Conservation (phyloP, 1,140 invertebrate genomes). For the Caenorhabditis remanei region DNA sequence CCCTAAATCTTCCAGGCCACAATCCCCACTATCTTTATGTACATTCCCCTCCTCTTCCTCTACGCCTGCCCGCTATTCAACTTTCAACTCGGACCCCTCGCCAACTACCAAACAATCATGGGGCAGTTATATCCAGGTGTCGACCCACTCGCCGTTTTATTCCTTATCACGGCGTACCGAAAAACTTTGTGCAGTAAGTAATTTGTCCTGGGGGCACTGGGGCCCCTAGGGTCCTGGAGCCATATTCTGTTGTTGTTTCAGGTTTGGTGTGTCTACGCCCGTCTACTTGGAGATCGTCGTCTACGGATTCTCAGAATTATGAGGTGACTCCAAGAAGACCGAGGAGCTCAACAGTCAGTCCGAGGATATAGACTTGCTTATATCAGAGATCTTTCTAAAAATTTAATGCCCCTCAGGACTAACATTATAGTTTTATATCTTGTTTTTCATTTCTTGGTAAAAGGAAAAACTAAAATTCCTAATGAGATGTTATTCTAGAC, state of each 20-base stretch:
- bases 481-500: background rate
- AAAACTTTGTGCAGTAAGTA: background rate
- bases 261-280: background rate
- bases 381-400: too few species aligned
- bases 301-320: slow-evolving; percentile 7
- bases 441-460: too few species aligned
- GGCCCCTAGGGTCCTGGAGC: too few species aligned
- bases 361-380: background rate
- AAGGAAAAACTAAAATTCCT: too few species aligned
- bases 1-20: background rate
- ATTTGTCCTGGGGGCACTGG: background rate
- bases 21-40: background rate
- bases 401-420: background rate
- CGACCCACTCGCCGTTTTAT: background rate
- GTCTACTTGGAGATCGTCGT: background rate
- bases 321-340: background rate
- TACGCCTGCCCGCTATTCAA: background rate
- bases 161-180: background rate
- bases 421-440: too few species aligned
- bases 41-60: background rate
- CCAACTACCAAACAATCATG: slow-evolving; percentile 5
- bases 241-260: background rate
- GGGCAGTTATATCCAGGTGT: slow-evolving; percentile 1
- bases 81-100: background rate
- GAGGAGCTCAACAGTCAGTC: background rate